Base-by-base conservation (phyloP, 2,797 vertebrate genomes). In the Sebastes taczanowskii region DNA sequence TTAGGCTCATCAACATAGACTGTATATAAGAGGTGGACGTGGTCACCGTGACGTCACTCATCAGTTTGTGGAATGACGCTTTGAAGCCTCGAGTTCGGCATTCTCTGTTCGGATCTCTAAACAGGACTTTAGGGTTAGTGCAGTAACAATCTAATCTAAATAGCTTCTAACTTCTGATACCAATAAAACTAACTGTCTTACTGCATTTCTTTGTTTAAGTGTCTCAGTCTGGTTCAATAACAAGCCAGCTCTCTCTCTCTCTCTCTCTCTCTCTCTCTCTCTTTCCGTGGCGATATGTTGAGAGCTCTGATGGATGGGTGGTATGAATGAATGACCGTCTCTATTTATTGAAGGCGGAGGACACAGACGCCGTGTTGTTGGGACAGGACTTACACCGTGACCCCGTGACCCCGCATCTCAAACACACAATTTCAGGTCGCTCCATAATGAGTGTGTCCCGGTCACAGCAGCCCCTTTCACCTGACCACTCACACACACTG, bases 261-360 rank as follows among this genome's bases (percentile, higher is more conserved):
- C 30, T 32, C 30, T 32, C 42, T 23, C 59, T 74, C 9, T 71
- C 22, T 58, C 30, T 32, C 30, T 32, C 42, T 23, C 59, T 74
- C 9, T 71, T 20, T 85, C 84, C 81, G 66, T 86, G 84, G 89
- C 55, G 71, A 91, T 92, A 92, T 74, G 92, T 84, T 91, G 84
- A 91, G 93, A 88, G 93, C 92, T 93, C 90, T 95, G 92, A 95
- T 90, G 94, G 94, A 95, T 95, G 91, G 92, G 92, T 93, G 92
- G 92, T 89, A 53, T 70, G 88, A 89, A 91, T 95, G 94, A 96
- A 95, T 94, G 93, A 93, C 88, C 90, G 90, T 92, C 94, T 95
- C 86, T 95, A 95, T 95, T 95, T 95, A 96, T 95, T 95, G 93
- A 95, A 84, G 90, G 93, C 75, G 90, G 93, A 91, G 91, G 90